Evolutionary conservation across 2,888 invertebrate genomes (phyloP), one percentile per base, ranked within the genome.

Genomic region (Drosophila affinis): DNA sequence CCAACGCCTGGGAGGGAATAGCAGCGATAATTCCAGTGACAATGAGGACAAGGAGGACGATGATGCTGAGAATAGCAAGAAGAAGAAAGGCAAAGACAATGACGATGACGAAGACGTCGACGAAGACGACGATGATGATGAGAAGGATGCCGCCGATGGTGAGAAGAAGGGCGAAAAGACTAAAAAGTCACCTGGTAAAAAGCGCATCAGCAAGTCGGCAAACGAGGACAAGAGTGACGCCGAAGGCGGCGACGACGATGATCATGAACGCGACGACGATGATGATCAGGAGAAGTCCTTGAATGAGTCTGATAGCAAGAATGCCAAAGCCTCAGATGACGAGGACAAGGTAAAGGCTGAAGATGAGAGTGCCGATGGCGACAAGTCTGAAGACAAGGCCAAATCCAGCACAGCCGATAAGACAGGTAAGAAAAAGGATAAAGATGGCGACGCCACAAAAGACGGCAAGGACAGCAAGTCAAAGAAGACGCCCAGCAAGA

Each of bases 381-480:
- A 87, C 72, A 82, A 91, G 78, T 87, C 88, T 49, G 89, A 89
- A 56, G 89, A 89, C 39, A 87, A 82, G 58, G 61, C 58, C 27
- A 86, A 85, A 61, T 84, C 75, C 39, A 63, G 54, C 54, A 55
- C 62, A 45, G 75, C 76, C 45, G 80, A 78, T 27, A 86, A 89
- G 79, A 87, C 90, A 84, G 92, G 92, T 90, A 91, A 91, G 91
- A 91, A 91, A 78, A 93, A 93, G 71, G 91, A 90, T 1, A 90
- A 90, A 48, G 87, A 87, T 32, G 74, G 77, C 84, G 92, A 73
- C 74, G 83, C 90, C 14, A 39, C 39, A 72, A 46, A 90, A 87
- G 70, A 92, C 91, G 10, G 3, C 1, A 75, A 93, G 91, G 75
- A 49, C n/a, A 55, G 70, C 62, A 82, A 82, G 70, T 76, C 87